These are phyloP conservation scores for Fabriciana adippe DNA, from an alignment of 2,888 invertebrate species.

Conservation along the genomic window DNA sequence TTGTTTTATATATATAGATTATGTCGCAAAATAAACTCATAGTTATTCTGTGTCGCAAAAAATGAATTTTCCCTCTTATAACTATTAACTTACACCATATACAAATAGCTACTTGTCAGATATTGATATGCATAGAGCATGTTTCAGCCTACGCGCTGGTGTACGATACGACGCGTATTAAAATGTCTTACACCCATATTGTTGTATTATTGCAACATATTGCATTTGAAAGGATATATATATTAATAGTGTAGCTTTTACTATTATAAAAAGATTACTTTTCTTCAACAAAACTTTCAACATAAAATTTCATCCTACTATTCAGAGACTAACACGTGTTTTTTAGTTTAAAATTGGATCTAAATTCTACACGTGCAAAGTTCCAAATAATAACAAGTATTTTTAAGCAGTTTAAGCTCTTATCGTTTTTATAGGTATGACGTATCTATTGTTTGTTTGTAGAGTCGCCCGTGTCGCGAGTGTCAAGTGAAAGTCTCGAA, in stretches of 20 bases:
- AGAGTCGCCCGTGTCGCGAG: constrained; percentile 43
- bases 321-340: no score
- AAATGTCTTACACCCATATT: constrained; percentile 31
- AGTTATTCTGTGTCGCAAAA: neutral
- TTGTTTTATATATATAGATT: no score
- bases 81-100: constrained; percentile 33
- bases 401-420: neutral
- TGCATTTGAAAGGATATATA: constrained; percentile 9
- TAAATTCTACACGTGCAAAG: no score
- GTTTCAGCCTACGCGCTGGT: constrained; percentile 50
- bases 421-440: constrained; percentile 18
- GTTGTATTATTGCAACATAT: constrained; percentile 18
- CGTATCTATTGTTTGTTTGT: constrained; percentile 44
- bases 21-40: no score
- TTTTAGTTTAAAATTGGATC: no score
- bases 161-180: constrained; percentile 30
- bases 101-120: constrained; percentile 46
- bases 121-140: constrained; percentile 60
- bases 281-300: no score
- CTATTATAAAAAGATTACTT: no score
- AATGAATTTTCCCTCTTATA: neutral
- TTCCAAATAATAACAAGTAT: no score
- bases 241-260: neutral
- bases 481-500: constrained; percentile 68
- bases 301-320: no score